These are phyloP conservation scores for Xenotilapia flavipinnis DNA, from an alignment of 2,113 vertebrate genomes.

Conservation along the genomic window DNA sequence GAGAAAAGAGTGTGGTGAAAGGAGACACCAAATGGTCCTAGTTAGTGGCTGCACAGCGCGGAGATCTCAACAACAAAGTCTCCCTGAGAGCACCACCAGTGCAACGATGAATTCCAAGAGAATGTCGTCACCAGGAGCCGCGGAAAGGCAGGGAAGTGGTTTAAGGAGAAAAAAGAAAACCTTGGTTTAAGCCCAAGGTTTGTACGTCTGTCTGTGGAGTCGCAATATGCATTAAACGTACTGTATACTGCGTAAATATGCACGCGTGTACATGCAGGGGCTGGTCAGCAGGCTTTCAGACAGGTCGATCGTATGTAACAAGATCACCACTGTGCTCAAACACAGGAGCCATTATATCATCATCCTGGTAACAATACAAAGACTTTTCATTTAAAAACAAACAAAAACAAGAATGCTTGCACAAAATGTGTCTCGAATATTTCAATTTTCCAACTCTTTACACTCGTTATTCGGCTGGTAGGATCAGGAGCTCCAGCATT, in stretches of 20 bases:
- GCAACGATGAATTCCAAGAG: slow-evolving; percentile 76
- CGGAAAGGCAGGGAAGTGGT: slow-evolving; percentile 75
- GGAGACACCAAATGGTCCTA: slow-evolving; percentile 64
- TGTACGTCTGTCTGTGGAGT: slow-evolving; percentile 34
- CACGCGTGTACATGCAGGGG: not conserved
- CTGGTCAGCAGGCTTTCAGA: not conserved
- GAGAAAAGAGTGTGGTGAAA: slow-evolving; percentile 40
- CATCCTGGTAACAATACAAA: not conserved
- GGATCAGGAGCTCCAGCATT: not conserved
- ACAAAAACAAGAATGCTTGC: not conserved
- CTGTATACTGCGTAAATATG: not conserved
- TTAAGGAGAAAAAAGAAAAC: slow-evolving; percentile 58
- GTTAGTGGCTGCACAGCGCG: slow-evolving; percentile 58
- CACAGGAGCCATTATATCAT: not conserved
- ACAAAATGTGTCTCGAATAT: not conserved
- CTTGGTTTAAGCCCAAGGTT: slow-evolving; percentile 39
- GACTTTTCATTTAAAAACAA: not conserved
- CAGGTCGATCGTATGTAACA: no score
- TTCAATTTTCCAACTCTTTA: not conserved
- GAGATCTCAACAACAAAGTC: slow-evolving; percentile 52
- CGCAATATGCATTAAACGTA: not conserved
- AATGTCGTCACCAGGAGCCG: slow-evolving; percentile 68
- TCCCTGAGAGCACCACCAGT: slow-evolving; percentile 58
- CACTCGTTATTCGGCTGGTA: not conserved
- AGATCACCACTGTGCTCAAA: not conserved